Base-by-base conservation (phyloP, 2,888 invertebrate species). In the Volucella zonaria region DNA sequence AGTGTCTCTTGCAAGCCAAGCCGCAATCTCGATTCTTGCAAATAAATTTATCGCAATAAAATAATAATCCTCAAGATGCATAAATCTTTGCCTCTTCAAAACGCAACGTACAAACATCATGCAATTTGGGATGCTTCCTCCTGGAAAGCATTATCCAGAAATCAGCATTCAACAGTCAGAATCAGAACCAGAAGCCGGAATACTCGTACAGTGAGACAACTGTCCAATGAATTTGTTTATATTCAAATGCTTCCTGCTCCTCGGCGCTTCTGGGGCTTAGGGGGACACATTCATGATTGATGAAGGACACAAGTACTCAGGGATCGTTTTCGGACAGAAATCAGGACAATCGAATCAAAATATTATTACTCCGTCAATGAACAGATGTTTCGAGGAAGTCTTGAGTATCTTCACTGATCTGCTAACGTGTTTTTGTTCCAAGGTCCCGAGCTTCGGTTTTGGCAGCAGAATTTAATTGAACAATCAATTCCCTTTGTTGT, bases 21-120 rank as follows among this genome's bases (percentile, higher is more conserved):
- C 66, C 18, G 49, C 66, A 79, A 58, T 76, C 79, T 76, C 76
- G 58, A 85, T 81, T 81, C 81, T 79, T 75, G 79, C 75, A 83
- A 73, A 85, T 81, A 81, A 81, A 85, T 85, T 81, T 81, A 81
- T 77, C 81, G 85, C 85, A 85, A 85, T 85, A 85, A 85, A 85
- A 81, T 85, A 85, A 85, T 85, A 85, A 85, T 81, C 81, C 85
- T 59, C 85, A 47, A 73, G 81, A 85, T 77, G 85, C 52, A 85
- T 85, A 85, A 85, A 85, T 85, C 85, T 81, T 85, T 47, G 52
- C 6, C 31, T 31, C 31, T 71, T 85, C 83, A 85, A 71, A 71
- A 70, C 49, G n/a, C 49, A 79, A 79, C 83, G 54, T 64, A 66
- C 79, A 70, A 58, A 59, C 45, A 49, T 83, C 83, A 59, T 71